Base-by-base conservation (phyloP, 2,888 invertebrate genomes). In the Buathra laborator region DNA sequence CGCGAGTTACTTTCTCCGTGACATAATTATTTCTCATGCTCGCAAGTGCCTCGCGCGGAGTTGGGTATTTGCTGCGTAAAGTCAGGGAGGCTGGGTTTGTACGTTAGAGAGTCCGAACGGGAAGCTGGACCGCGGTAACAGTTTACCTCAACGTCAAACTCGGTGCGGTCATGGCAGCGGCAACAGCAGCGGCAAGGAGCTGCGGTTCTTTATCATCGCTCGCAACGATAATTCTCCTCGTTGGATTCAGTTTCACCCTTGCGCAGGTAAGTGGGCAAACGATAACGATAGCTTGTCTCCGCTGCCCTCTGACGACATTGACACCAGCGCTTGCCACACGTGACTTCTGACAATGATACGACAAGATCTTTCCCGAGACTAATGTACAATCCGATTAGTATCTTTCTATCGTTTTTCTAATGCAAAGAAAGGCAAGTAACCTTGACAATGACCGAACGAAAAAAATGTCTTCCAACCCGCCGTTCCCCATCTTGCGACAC, bases 141-240 rank as follows among this genome's bases (percentile, higher is more conserved):
- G 92, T 92, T 90, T 91, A 88, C 86, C 90, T 91, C 89, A 89
- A 91, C 90, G 90, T 90, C 90, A 91, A 92, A 92, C 90, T 89
- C 90, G 67, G 90, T 89, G 88, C 91, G 87, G 91, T 90, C 92
- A 93, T 93, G 93, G 87, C 88, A 88, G 88, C 87, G 80, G 32
- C 77, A 80, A 78, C 80, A 84, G 71, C 80, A 62, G 82, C 62
- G 70, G 72, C 67, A 68, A 59, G 62, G 87, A 90, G 87, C 87
- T 87, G 85, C 83, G 76, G 82, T 80, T 70, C 46, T 24, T 9
- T 72, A 53, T 46, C 9, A 53, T 87, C 85, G 83, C 82, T 89
- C 85, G 82, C 77, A 16, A 64, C 84, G 68, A 75, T 86, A 62
- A 76, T 90, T 44, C 67, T 89, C 19, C 76, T 90, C 64, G 78